Evolutionary conservation across 2,113 vertebrate species (phyloP).

Genomic region (Setophaga kirtlandii): DNA sequence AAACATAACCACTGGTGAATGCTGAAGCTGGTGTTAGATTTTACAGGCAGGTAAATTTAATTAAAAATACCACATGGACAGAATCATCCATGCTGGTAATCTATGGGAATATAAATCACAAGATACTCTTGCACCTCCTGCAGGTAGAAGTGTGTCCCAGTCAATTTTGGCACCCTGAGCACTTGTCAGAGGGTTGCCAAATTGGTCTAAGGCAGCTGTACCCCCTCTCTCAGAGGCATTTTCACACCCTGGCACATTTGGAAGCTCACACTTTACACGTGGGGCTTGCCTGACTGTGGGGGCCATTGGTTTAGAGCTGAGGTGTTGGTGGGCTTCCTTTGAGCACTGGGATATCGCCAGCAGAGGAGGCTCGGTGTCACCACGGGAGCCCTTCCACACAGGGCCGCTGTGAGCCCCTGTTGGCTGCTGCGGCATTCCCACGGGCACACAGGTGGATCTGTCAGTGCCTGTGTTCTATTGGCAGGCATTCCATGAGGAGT

Average conservation of each 20-base stretch:
- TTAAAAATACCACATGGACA: not conserved
- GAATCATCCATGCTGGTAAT: not conserved
- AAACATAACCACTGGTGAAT: not conserved
- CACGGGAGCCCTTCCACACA: accelerated
- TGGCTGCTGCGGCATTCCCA: not conserved
- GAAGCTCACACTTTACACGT: accelerated
- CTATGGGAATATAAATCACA: not conserved
- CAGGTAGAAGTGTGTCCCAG: not conserved
- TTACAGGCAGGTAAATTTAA: not conserved
- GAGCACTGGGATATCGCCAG: not conserved
- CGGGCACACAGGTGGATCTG: accelerated
- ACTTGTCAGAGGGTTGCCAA: not conserved
- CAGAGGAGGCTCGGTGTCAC: not conserved
- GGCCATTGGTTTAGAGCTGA: too few relatives aligned
- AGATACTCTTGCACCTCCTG: not conserved
- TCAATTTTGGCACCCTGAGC: not conserved
- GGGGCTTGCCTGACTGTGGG: too few relatives aligned
- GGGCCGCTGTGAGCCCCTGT: not conserved
- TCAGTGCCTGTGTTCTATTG: accelerated
- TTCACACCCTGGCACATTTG: not conserved
- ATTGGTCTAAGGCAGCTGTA: not conserved
- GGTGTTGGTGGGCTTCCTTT: not conserved
- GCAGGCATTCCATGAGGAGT: slow-evolving; percentile 8
- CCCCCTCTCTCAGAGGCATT: not conserved
- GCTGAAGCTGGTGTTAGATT: not conserved